These are phyloP conservation scores for Papilio polyxenes DNA, from an alignment of 1,140 invertebrate species.

Conservation along the genomic window DNA sequence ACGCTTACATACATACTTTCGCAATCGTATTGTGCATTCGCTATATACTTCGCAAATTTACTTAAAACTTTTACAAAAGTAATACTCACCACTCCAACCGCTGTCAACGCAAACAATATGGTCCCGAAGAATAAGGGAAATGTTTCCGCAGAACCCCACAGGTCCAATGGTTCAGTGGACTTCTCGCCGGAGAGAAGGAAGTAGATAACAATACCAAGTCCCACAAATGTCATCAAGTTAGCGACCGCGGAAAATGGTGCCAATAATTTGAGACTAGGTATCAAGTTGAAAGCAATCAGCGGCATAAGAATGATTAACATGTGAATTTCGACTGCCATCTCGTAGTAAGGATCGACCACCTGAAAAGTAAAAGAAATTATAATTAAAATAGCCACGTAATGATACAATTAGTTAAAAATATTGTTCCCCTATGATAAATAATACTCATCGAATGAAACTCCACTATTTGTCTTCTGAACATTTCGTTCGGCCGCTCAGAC, in stretches of 20 bases:
- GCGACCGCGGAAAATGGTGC: constrained; percentile 91
- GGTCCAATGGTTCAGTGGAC: constrained; percentile 79
- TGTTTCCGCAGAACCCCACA: constrained; percentile 81
- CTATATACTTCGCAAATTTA: neutral
- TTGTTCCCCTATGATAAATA: no score
- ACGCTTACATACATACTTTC: neutral
- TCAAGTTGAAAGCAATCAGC: constrained; percentile 86
- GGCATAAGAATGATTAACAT: constrained; percentile 85
- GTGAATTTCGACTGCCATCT: constrained; percentile 77
- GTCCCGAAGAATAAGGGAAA: constrained; percentile 92
- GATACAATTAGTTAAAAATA: neutral
- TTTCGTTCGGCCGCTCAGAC: no score
- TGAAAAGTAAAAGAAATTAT: constrained; percentile 46
- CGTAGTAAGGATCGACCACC: constrained; percentile 77
- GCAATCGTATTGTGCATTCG: neutral
- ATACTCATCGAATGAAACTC: no score
- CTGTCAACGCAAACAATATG: constrained; percentile 93
- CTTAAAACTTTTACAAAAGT: neutral
- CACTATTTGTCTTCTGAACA: no score
- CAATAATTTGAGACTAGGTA: constrained; percentile 89
- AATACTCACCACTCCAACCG: constrained; percentile 90
- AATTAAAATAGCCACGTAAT: neutral
- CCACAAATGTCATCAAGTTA: constrained; percentile 86
- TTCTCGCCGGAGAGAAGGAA: constrained; percentile 85
- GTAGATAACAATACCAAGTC: constrained; percentile 86